phyloP scores from a whole-genome alignment of 2,113 vertebrate species.

The Cettia cetti region DNA sequence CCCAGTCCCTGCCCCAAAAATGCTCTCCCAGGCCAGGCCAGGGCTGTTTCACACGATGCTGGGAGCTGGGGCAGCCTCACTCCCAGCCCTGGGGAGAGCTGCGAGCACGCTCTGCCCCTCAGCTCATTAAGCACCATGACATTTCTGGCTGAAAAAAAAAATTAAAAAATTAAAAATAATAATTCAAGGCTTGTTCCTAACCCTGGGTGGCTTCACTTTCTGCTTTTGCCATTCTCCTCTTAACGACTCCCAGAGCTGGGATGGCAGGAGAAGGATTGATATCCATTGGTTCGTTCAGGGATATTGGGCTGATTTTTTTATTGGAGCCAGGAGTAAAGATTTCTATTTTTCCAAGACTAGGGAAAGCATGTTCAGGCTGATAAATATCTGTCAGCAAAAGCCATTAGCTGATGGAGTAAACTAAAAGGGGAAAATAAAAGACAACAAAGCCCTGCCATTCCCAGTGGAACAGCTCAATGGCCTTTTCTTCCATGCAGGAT shows the following conservation, averaged over 20 bases:
- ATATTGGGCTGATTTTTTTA: neutral
- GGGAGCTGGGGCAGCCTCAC: neutral
- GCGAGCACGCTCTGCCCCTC: neutral
- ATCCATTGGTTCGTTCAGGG: neutral
- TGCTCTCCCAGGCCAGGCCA: rapidly evolving
- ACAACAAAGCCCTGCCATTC: neutral
- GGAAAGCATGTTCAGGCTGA: slow-evolving; percentile 22
- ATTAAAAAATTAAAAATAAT: neutral
- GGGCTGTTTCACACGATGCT: neutral
- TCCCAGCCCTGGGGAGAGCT: neutral
- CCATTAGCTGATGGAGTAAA: slow-evolving; percentile 28
- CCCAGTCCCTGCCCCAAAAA: neutral
- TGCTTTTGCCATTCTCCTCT: slow-evolving; percentile 24
- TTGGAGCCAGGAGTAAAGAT: slow-evolving; percentile 30
- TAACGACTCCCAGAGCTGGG: neutral
- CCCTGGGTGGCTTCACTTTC: slow-evolving; percentile 11
- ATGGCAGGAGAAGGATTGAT: slow-evolving; percentile 43
- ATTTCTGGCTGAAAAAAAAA: neutral
- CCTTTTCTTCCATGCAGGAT: neutral
- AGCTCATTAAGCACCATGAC: neutral
- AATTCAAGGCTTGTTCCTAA: neutral
- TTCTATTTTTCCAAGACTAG: neutral
- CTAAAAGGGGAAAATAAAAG: neutral
- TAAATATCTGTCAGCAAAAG: slow-evolving; percentile 45
- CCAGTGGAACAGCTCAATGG: neutral